Evolutionary conservation across 2,797 vertebrate species (phyloP).

Genomic region (Leontopithecus rosalia): DNA sequence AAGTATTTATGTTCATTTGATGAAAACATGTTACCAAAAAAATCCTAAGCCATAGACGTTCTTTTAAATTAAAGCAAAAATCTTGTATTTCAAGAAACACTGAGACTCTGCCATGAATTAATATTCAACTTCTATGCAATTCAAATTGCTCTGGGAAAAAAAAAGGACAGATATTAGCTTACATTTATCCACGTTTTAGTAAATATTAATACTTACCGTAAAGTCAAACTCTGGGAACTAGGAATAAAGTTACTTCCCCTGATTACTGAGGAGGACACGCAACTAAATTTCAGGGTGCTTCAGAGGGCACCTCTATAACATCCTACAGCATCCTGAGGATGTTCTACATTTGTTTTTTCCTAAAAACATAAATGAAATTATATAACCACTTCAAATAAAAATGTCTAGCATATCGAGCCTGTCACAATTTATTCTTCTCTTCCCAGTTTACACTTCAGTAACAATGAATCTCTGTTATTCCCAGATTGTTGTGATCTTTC

Average conservation of each 20-base stretch:
- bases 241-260: background rate
- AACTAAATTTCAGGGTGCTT: background rate
- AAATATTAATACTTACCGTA: background rate
- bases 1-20: constrained; percentile 13
- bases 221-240: background rate
- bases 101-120: background rate
- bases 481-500: background rate
- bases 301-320: background rate
- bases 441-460: background rate
- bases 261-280: background rate
- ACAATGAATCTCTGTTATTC: background rate
- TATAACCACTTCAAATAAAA: background rate
- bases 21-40: background rate
- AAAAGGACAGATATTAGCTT: background rate
- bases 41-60: background rate
- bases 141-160: background rate
- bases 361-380: background rate
- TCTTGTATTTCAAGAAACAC: background rate
- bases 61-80: constrained; percentile 43
- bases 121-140: background rate
- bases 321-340: background rate
- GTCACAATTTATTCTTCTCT: constrained; percentile 8
- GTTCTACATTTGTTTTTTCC: background rate
- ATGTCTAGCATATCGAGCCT: background rate
- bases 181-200: background rate